Evolutionary conservation across 2,888 invertebrate genomes (phyloP), one percentile per base, ranked within the genome.

Genomic region (Magallana nippona): DNA sequence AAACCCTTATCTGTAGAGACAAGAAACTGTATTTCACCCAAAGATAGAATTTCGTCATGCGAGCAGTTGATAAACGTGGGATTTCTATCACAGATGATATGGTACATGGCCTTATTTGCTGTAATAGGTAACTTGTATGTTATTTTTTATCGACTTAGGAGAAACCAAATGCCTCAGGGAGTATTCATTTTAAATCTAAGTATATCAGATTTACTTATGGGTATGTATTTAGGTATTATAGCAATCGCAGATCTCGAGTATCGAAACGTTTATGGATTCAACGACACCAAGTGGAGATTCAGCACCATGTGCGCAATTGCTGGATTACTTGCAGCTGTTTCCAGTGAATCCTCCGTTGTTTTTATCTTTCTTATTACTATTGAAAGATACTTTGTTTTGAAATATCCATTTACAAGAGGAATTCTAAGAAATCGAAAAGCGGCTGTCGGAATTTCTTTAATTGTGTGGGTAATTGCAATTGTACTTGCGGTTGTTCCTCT

Each of bases 131-230:
- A 82, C 44, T 8, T 44, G 2, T 58, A 78, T n/a, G 82, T 82
- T 11, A 82, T 82, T 32, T 55, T 55, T 15, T 82, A 78, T 77
- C 78, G 82, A 5, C 44, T 78, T 10, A 55, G 44, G 32, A 8
- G 19, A 19, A 78, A 78, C 10, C 27, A 55, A 15, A 78, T 27
- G 17, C 32, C 78, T 1, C 32, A 80, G 13, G 22, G 27, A 13
- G 55, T 82, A 19, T 60, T 82, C 44, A 55, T 82, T 13, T 17
- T 82, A 15, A 78, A 83, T 78, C 82, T 83, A 1, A 78, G 60
- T 57, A 11, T 83, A 17, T 78, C 82, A 13, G 82, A 83, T 55
- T 55, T 83, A 1, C 19, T 83, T 0, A 83, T 83, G 82, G 82
- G 82, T 1, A 13, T 83, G 3, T 83, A 79, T 55, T 55, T 83